Base-by-base conservation (phyloP, 2,888 invertebrate species). In the Nomada hirtipes region DNA sequence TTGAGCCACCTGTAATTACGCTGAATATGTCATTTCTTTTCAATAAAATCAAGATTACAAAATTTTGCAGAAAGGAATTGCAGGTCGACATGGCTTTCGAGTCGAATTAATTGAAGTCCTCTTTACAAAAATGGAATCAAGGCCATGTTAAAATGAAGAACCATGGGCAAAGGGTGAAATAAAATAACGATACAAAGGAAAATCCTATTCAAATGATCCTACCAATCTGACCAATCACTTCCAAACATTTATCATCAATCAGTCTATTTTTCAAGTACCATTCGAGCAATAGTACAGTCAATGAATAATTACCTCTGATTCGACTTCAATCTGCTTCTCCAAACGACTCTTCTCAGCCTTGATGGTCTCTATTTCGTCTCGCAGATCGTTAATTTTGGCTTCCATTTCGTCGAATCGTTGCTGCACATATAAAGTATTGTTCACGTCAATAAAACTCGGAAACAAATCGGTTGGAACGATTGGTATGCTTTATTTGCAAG, bases 331-430 rank as follows among this genome's bases (percentile, higher is more conserved):
- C 76, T 92, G 92, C 84, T 91, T 91, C 79, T 93, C 93, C 77
- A 93, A 87, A 52, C 90, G 88, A 85, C 81, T 87, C 80, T 93
- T 93, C 80, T 93, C 93, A 50, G 92, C 91, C 83, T 93, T 93
- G 76, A 93, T 91, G 70, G 88, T 90, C 73, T 92, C 92, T 76
- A 93, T 91, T 89, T 93, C 89, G 76, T 91, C 90, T 65, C 92
- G 89, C 13, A 93, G 92, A 85, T 93, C 92, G 83, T 92, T 91
- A 82, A 93, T 93, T 86, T 93, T 93, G 82, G 88, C 90, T 91
- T 93, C 93, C 93, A 93, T 93, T 87, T 93, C 93, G 88, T 93
- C 93, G 80, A 93, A 93, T 79, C 92, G 92, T 91, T 91, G 93
- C 93, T 93, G 91, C 89, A 89, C 90, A 91, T 85, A 91, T 82